These are phyloP conservation scores for Engraulis encrasicolus DNA, from an alignment of 2,113 vertebrate genomes.

Conservation along the genomic window DNA sequence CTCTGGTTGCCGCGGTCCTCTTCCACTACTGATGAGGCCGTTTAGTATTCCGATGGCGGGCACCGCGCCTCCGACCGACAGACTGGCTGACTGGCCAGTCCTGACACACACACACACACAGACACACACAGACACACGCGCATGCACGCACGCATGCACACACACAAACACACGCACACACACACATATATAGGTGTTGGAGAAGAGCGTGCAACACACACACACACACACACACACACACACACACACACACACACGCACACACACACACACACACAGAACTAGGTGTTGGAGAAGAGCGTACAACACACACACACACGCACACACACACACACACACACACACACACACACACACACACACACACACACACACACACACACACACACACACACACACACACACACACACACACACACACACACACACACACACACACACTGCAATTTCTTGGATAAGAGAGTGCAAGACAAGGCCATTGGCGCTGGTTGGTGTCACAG, in stretches of 20 bases:
- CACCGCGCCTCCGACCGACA: not conserved
- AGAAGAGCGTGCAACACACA: not conserved
- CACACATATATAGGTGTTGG: too few relatives aligned
- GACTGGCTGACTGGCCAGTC: too few relatives aligned
- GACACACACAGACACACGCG: not conserved
- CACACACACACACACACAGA: conserved; percentile 29
- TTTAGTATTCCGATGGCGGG: conserved; percentile 45
- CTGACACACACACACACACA: not conserved
- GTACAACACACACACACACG: not conserved
- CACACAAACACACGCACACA: too few relatives aligned
- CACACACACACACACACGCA: not conserved
- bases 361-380: conserved; percentile 34
- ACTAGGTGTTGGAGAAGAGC: too few relatives aligned
- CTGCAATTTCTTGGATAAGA: too few relatives aligned
- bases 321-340: not conserved
- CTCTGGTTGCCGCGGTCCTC: conserved; percentile 16
- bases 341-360: not conserved
- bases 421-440: too few relatives aligned
- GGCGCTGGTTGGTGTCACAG: too few relatives aligned
- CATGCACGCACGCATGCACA: too few relatives aligned
- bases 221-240: not conserved
- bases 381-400: conserved; percentile 14
- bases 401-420: too few relatives aligned
- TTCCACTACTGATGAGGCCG: conserved; percentile 38
- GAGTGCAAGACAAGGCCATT: not conserved